These are phyloP conservation scores for Ctenodactylus gundi DNA, from an alignment of 2,113 vertebrate species.

Conservation along the genomic window DNA sequence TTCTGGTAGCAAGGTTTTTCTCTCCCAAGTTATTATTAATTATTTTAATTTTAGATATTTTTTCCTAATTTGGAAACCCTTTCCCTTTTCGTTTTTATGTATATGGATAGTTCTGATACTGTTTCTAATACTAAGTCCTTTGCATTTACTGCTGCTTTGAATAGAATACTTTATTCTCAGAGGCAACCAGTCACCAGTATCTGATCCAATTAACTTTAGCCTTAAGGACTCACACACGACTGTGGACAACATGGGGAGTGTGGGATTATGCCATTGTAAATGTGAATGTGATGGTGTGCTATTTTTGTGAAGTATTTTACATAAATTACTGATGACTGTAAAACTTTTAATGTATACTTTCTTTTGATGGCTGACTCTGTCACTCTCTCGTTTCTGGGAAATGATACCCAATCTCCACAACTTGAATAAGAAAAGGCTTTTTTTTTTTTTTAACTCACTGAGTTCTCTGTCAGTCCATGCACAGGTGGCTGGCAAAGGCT, in stretches of 20 bases:
- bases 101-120: not conserved
- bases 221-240: accelerated
- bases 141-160: constrained; percentile 2
- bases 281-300: not conserved
- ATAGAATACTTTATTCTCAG: not conserved
- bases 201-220: not conserved
- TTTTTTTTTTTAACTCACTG: no score
- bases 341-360: not conserved
- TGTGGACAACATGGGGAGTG: not conserved
- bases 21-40: not conserved
- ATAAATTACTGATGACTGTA: accelerated
- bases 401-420: no score
- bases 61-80: not conserved
- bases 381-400: no score
- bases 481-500: no score
- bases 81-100: not conserved
- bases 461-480: no score
- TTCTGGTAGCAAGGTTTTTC: not conserved
- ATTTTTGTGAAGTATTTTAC: not conserved
- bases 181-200: not conserved
- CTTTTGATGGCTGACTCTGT: no score
- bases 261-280: accelerated
- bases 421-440: no score
- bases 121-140: not conserved
- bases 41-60: not conserved